A percentile compares a stretch with the other conserved stretches of the same genome.
These are phyloP conservation scores for Brachyhypopomus gauderio DNA, from an alignment of 2,113 vertebrate species.

Conservation along the genomic window DNA sequence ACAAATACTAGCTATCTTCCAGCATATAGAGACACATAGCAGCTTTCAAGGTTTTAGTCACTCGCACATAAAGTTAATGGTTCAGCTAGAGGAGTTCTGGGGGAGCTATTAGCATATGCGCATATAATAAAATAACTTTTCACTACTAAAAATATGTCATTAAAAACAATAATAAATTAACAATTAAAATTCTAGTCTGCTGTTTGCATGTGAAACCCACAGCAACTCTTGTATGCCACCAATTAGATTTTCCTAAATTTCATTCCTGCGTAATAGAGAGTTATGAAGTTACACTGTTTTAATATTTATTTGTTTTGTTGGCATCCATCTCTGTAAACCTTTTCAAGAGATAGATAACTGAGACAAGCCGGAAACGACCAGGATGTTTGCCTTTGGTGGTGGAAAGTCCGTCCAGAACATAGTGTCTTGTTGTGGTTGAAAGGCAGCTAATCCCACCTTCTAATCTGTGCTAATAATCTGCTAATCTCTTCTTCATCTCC, in stretches of 20 bases:
- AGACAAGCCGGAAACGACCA: background rate
- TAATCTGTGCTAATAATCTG: too few relatives aligned
- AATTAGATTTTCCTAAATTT: too few relatives aligned
- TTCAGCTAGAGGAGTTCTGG: background rate
- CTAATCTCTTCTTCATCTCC: conserved; percentile 1
- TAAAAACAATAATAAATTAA: too few relatives aligned
- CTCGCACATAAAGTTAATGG: background rate
- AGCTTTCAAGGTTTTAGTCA: background rate
- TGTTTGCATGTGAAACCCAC: background rate
- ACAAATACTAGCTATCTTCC: background rate
- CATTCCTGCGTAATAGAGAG: background rate
- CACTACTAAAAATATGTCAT: too few relatives aligned
- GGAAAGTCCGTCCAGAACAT: background rate
- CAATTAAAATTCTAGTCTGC: background rate
- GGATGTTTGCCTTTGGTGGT: conserved; percentile 25
- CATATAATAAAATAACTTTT: too few relatives aligned
- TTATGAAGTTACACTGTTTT: background rate
- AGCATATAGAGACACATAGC: background rate
- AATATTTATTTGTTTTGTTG: background rate
- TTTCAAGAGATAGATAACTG: background rate
- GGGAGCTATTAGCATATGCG: too few relatives aligned
- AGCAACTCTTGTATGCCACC: background rate
- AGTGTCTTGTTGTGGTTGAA: background rate
- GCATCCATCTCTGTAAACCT: background rate
- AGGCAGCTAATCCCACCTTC: background rate